Percentiles rank a stretch among this genome's conserved stretches.
Evolutionary conservation across 2,797 vertebrate species (phyloP).

Genomic region (Coendou prehensilis): DNA sequence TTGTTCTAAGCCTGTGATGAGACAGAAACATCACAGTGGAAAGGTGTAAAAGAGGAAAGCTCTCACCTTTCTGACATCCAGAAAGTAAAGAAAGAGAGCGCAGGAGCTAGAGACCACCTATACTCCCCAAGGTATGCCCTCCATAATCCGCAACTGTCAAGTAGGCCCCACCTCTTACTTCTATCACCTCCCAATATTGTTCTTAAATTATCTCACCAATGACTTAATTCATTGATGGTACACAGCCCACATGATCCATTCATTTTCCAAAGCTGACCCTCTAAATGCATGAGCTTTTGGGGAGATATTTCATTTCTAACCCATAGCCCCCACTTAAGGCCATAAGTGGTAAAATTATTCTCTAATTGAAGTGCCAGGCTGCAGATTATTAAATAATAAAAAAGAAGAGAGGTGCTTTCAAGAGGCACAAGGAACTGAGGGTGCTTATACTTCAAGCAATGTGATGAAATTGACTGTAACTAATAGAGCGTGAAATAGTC

Average conservation of each 20-base stretch:
- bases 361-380: constrained; percentile 51
- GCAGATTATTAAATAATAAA: constrained; percentile 76
- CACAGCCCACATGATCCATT: neutral
- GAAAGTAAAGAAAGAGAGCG: neutral
- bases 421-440: constrained; percentile 66
- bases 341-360: constrained; percentile 52
- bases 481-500: constrained; percentile 83
- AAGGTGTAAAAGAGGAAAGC: neutral
- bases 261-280: neutral
- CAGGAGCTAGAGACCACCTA: neutral
- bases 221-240: neutral
- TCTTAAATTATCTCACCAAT: neutral
- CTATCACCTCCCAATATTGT: neutral
- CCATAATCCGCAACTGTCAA: neutral
- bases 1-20: neutral
- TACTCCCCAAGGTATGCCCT: neutral
- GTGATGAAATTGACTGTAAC: constrained; percentile 83
- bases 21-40: neutral
- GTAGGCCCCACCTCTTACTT: neutral
- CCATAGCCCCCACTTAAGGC: neutral
- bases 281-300: neutral
- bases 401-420: constrained; percentile 61
- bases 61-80: neutral
- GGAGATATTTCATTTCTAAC: neutral
- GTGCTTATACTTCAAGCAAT: constrained; percentile 74